phyloP scores from a whole-genome alignment of 1,140 invertebrate species.

The Bombus polaris region DNA sequence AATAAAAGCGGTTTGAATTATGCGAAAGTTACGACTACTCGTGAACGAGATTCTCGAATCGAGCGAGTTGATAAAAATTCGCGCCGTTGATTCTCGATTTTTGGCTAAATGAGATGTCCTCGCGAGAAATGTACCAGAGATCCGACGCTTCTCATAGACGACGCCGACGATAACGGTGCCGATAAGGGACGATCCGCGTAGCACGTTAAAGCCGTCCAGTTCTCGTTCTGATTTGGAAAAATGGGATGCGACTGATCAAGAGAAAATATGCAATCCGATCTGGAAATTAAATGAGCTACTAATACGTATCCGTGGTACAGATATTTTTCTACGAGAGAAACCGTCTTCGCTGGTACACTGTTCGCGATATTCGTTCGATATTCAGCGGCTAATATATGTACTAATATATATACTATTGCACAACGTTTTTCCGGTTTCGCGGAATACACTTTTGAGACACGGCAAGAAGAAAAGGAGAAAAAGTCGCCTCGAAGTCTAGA shows the following conservation, averaged over 20 bases:
- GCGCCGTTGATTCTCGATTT: slow-evolving; percentile 39
- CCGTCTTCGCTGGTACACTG: not conserved
- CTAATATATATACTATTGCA: not conserved
- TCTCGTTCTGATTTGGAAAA: not conserved
- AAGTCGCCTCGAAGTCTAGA: not conserved
- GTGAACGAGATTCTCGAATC: not conserved
- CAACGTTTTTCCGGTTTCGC: not conserved
- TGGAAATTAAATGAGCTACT: not conserved
- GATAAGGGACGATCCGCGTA: not conserved
- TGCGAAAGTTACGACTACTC: slow-evolving; percentile 1
- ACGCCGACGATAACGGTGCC: not conserved
- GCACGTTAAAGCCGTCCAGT: not conserved
- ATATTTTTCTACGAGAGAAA: not conserved
- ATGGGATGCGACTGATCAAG: not conserved
- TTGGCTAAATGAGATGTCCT: not conserved
- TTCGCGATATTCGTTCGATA: not conserved
- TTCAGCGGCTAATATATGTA: not conserved
- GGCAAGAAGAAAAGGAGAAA: not conserved
- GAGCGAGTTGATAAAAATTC: not conserved
- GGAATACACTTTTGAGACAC: slow-evolving; percentile 8
- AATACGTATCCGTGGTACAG: not conserved
- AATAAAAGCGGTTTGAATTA: slow-evolving; percentile 3
- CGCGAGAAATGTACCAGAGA: slow-evolving; percentile 17
- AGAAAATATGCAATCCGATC: not conserved
- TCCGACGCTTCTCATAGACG: not conserved